Conservation (phyloP, 2,113 vertebrate genomes). For the Verasper variegatus region DNA sequence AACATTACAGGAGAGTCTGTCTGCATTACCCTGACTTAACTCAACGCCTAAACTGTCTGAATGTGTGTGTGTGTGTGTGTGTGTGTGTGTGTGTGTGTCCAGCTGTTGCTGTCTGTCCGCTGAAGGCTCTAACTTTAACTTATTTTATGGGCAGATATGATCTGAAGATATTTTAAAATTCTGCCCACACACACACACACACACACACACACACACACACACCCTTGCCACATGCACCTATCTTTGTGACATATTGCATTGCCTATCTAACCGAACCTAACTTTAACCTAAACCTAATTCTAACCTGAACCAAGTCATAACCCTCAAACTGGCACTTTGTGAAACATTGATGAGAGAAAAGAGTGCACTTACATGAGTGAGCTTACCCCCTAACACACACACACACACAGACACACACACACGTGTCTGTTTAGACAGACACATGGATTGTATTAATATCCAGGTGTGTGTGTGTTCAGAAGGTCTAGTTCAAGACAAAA, state of each 20-base stretch:
- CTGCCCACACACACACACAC: not conserved
- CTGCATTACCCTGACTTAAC: conserved; percentile 39
- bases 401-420: conserved; percentile 29
- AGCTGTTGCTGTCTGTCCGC: conserved; percentile 46
- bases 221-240: not conserved
- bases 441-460: conserved; percentile 68
- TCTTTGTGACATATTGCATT: not conserved
- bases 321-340: too few species aligned
- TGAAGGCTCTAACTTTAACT: conserved; percentile 30
- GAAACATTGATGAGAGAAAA: too few species aligned
- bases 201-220: not conserved
- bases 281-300: too few species aligned
- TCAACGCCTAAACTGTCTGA: conserved; percentile 26
- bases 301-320: not conserved
- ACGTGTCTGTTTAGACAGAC: conserved; percentile 30
- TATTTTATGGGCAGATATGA: conserved; percentile 31
- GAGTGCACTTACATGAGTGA: too few species aligned
- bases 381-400: not conserved
- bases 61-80: not conserved
- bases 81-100: conserved; percentile 3
- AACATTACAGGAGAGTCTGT: conserved; percentile 45
- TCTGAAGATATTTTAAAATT: conserved; percentile 32
- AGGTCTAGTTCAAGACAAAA: conserved; percentile 74
- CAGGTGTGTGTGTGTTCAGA: conserved; percentile 62
- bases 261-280: not conserved